phyloP scores from a whole-genome alignment of 2,888 invertebrate species.

The Pocota personata region DNA sequence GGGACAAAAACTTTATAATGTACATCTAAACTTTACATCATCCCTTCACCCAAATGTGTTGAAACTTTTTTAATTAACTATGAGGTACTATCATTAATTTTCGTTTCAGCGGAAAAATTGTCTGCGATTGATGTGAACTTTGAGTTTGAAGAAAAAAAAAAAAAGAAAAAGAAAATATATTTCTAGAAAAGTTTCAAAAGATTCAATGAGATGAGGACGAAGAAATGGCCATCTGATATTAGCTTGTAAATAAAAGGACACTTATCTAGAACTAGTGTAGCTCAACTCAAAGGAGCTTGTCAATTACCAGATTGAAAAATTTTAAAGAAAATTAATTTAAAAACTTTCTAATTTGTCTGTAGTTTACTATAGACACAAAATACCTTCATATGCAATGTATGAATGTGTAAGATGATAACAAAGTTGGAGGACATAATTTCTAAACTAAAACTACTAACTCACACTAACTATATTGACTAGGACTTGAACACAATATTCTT shows the following conservation, averaged over 20 bases:
- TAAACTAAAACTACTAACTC: no score
- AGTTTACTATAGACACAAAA: not conserved
- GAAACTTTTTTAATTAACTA: constrained; percentile 64
- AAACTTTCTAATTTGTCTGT: constrained; percentile 27
- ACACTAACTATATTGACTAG: no score
- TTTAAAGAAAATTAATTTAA: constrained; percentile 24
- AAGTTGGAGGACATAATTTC: no score
- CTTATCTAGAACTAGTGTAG: constrained; percentile 7
- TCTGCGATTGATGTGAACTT: constrained; percentile 60
- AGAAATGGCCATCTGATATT: constrained; percentile 25
- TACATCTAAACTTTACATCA: constrained; percentile 9
- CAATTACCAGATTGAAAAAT: constrained; percentile 18
- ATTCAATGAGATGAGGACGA: constrained; percentile 1
- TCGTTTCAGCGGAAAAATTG: constrained; percentile 19
- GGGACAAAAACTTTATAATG: not conserved
- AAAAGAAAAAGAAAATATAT: not conserved
- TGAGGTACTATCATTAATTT: constrained; percentile 28
- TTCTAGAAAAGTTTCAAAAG: constrained; percentile 23
- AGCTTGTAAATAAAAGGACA: constrained; percentile 18
- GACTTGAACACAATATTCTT: no score
- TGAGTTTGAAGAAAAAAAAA: not conserved
- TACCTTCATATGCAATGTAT: not conserved
- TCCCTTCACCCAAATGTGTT: constrained; percentile 11
- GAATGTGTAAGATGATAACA: not conserved
- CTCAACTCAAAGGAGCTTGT: constrained; percentile 13